Percentiles rank a stretch among this genome's conserved stretches.
Evolutionary conservation across 2,113 vertebrate genomes (phyloP).

Genomic region (Xiphophorus maculatus): DNA sequence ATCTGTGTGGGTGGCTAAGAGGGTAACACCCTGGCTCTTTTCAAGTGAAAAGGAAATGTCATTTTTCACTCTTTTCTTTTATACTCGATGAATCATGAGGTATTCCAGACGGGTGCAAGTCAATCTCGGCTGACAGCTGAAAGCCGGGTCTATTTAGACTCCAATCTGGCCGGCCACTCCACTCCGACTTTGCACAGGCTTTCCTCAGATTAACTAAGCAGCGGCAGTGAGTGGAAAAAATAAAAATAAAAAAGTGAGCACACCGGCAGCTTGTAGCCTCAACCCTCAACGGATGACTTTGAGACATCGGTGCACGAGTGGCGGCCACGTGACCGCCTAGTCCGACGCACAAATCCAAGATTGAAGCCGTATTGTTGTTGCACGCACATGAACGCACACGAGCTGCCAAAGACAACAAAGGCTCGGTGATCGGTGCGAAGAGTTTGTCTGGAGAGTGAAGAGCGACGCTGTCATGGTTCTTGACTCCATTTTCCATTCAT

Average conservation of each 20-base stretch:
- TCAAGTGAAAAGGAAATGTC: constrained; percentile 31
- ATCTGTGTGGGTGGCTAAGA: constrained; percentile 63
- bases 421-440: constrained; percentile 29
- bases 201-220: constrained; percentile 22
- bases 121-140: constrained; percentile 69
- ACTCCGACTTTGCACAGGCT: constrained; percentile 33
- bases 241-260: background rate
- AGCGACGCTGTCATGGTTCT: constrained; percentile 52
- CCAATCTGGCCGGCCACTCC: constrained; percentile 22
- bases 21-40: constrained; percentile 60
- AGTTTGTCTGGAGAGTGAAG: constrained; percentile 36
- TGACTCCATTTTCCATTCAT: constrained; percentile 11
- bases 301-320: constrained; percentile 29
- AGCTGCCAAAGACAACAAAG: constrained; percentile 56
- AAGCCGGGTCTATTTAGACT: constrained; percentile 60
- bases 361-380: constrained; percentile 23
- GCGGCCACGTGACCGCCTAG: constrained; percentile 53
- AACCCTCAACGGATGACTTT: constrained; percentile 12
- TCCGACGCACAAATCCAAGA: constrained; percentile 47
- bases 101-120: constrained; percentile 51
- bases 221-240: background rate
- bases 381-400: constrained; percentile 8
- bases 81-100: constrained; percentile 54
- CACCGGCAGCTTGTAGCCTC: constrained; percentile 12
- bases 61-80: constrained; percentile 62